Conservation (phyloP, 1,140 invertebrate species). For the Holcopasites calliopsidis region DNA sequence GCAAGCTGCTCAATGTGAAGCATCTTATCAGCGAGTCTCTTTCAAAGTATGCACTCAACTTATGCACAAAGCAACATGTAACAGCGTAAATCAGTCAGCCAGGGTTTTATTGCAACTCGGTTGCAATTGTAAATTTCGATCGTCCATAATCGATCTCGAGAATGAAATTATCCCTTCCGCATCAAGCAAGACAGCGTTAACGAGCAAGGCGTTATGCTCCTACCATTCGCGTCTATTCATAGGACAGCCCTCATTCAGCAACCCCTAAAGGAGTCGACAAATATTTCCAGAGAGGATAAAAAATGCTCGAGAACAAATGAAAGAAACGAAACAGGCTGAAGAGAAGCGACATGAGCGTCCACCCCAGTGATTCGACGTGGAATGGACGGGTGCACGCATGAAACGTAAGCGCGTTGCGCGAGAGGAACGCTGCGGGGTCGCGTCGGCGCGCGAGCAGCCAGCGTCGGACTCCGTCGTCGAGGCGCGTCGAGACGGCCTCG, state of each 20-base stretch:
- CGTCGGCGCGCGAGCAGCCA: constrained; percentile 78
- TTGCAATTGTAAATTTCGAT: too few relatives aligned
- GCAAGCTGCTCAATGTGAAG: too few relatives aligned
- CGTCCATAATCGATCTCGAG: too few relatives aligned
- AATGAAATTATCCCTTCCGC: too few relatives aligned
- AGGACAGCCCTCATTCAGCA: too few relatives aligned
- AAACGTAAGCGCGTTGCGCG: constrained; percentile 35
- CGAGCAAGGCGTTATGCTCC: not conserved
- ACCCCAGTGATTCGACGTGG: constrained; percentile 8
- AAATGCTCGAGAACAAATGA: not conserved
- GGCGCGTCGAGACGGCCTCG: constrained; percentile 56
- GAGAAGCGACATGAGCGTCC: not conserved
- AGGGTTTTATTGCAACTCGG: too few relatives aligned
- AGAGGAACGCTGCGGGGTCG: constrained; percentile 69
- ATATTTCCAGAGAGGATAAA: not conserved
- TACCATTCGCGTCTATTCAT: not conserved
- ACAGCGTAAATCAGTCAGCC: too few relatives aligned
- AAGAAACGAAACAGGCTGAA: not conserved
- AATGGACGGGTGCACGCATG: constrained; percentile 23
- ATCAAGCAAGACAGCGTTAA: too few relatives aligned
- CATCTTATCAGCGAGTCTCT: too few relatives aligned
- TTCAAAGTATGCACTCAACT: too few relatives aligned
- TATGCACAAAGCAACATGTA: too few relatives aligned
- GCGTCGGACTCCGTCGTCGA: constrained; percentile 77
- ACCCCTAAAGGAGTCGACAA: not conserved